These are phyloP conservation scores for Lepidothrix coronata DNA, from an alignment of 2,113 vertebrate genomes.

Conservation along the genomic window DNA sequence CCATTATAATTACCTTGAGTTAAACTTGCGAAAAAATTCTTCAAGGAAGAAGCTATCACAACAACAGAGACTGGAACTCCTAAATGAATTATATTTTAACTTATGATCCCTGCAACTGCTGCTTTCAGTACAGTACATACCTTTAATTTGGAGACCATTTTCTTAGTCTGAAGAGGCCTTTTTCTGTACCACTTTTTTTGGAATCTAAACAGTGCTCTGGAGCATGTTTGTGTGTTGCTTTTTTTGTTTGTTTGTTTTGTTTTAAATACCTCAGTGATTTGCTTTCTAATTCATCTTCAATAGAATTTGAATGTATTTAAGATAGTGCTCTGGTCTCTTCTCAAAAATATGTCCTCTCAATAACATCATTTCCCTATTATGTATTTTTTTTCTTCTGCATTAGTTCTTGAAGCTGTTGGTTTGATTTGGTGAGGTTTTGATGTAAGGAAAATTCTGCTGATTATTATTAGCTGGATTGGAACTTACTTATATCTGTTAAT, in stretches of 20 bases:
- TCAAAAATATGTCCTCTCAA: not conserved
- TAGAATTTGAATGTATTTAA: not conserved
- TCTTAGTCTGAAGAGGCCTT: not conserved
- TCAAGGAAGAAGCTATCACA: not conserved
- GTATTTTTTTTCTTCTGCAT: not conserved
- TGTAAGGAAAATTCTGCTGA: not conserved
- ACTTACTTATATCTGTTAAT: not conserved
- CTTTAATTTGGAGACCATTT: not conserved
- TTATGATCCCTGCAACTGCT: not conserved
- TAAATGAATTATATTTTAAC: not conserved
- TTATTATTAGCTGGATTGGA: not conserved
- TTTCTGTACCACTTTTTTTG: not conserved
- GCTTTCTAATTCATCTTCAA: not conserved
- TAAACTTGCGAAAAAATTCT: not conserved
- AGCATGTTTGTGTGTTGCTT: not conserved
- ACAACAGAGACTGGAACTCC: not conserved
- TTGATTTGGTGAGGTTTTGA: not conserved
- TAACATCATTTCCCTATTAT: not conserved
- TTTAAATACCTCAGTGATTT: not conserved
- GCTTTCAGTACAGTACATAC: not conserved
- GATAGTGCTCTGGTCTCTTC: not conserved
- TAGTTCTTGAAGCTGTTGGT: not conserved
- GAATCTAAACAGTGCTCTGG: not conserved
- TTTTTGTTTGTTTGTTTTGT: not conserved
- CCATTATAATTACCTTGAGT: not conserved